Base-by-base conservation (phyloP, 2,113 vertebrate species). In the Pseudorhombus dupliciocellatus region DNA sequence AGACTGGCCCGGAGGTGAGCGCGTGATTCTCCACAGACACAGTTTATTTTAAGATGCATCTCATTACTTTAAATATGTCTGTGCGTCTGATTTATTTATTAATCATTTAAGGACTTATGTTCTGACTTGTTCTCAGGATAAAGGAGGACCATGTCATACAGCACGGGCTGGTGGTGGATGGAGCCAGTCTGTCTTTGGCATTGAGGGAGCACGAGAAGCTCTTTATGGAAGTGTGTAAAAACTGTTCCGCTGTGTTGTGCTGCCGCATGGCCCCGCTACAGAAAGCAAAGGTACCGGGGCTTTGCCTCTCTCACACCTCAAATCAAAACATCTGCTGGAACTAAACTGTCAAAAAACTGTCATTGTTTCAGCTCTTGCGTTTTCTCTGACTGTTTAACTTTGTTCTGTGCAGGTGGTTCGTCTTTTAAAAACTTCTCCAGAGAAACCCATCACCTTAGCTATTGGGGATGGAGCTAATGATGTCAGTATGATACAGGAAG, bases 401-500 rank as follows among this genome's bases (percentile, higher is more conserved):
- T 30, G 7, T 75, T 57, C 11, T 74, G 46, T 85, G 25, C 80
- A 99, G 97, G 95, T 99, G 73, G 97, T 98, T 66, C 93, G 97
- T 87, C 94, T 99, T 77, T 89, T 99, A 64, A 99, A 98, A 93
- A 97, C 94, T 0, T 97, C 96, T 73, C 96, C 96, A 55, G 97
- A 97, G 89, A 99, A 98, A 87, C 97, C 98, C 53, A 99, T 98
- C 82, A 98, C 97, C 0, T 85, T 99, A 68, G 98, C 97, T 0
- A 88, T 99, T 0, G 97, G 97, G 1, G 97, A 99, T 55, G 97
- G 97, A 83, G 97, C 97, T 89, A 98, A 99, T 61, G 97, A 98
- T 89, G 97, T 98, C 83, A 98, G 97, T 92, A 98, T 99, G 98
- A 99, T 98, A 88, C 96, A 98, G 61, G 97, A 99, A 89, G 98